Evolutionary conservation across 2,113 vertebrate genomes (phyloP), one percentile per base, ranked within the genome.

Genomic region (Sakesphorus luctuosus): DNA sequence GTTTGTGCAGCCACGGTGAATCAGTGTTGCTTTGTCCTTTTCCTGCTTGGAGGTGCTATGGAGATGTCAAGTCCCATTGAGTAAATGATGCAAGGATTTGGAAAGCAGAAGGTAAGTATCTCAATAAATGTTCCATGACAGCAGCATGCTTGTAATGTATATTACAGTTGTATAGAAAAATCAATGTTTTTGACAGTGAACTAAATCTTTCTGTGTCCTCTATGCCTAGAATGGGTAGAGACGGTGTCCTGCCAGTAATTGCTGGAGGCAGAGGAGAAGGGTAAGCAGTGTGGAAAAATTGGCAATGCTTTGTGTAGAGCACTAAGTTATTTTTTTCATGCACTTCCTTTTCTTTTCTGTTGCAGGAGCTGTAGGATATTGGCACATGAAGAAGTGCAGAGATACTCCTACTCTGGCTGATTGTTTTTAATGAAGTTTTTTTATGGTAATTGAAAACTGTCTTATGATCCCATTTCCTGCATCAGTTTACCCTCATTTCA

Each of bases 121-220:
- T 58, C 68, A 46, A 8, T 82, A 65, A 89, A 76, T 79, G 69
- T 84, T 90, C 65, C 52, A 5, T 53, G 83, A 46, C 52, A 61
- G 36, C n/a, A 46, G 19, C 55, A n/a, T 0, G 0, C 53, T 82
- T 90, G 31, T 61, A 44, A 75, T 68, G 6, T 35, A 43, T 72
- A 23, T 73, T 92, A 6, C 1, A 2, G 23, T 58, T 92, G 14
- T 93, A 17, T 35, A 69, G 84, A 81, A 82, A 84, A 93, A 82
- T 72, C 49, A 43, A n/a, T 89, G 76, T 55, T 89, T 94, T 58
- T 89, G 83, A 79, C 53, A 93, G 31, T 46, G 56, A 94, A 73
- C 88, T 95, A 86, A 96, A 89, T 78, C 69, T 93, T 92, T 68
- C 25, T 94, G 28, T 97, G 86, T 97, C 86, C 92, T 97, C 73